Conservation (phyloP, 2,888 invertebrate species). For the Lasioglossum villosulum region DNA sequence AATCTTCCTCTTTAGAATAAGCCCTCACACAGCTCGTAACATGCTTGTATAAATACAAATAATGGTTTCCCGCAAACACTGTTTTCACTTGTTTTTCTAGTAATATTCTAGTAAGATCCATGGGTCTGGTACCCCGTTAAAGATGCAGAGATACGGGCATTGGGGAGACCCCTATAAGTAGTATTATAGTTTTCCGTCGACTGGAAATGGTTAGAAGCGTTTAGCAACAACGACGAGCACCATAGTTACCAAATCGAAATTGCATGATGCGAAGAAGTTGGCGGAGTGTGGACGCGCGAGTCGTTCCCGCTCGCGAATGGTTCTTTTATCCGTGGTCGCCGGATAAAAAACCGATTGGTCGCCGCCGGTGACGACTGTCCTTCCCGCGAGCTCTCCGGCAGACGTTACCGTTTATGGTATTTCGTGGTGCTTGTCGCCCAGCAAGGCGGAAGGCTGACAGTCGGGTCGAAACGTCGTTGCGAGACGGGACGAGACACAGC, state of each 20-base stretch:
- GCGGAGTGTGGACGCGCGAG: background rate
- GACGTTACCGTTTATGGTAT: constrained; percentile 70
- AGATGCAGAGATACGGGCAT: no score
- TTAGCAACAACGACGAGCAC: background rate
- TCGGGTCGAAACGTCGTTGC: background rate
- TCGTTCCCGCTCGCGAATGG: background rate
- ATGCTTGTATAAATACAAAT: no score
- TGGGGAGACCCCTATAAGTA: no score
- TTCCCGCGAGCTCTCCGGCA: constrained; percentile 37
- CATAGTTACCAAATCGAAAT: background rate
- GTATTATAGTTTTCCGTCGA: no score
- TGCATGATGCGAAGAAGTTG: background rate
- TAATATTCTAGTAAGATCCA: no score
- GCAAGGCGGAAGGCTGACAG: constrained; percentile 47
- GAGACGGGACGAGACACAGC: background rate
- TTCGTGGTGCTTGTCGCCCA: constrained; percentile 44
- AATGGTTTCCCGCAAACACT: no score
- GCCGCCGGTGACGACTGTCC: constrained; percentile 33
- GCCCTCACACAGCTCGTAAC: no score
- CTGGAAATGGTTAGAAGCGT: background rate
- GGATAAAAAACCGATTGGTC: background rate
- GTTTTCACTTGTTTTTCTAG: no score
- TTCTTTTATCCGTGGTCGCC: background rate
- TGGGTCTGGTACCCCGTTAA: no score
- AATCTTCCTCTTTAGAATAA: no score